phyloP scores from a whole-genome alignment of 2,888 invertebrate genomes.

The Ypsolopha sequella region DNA sequence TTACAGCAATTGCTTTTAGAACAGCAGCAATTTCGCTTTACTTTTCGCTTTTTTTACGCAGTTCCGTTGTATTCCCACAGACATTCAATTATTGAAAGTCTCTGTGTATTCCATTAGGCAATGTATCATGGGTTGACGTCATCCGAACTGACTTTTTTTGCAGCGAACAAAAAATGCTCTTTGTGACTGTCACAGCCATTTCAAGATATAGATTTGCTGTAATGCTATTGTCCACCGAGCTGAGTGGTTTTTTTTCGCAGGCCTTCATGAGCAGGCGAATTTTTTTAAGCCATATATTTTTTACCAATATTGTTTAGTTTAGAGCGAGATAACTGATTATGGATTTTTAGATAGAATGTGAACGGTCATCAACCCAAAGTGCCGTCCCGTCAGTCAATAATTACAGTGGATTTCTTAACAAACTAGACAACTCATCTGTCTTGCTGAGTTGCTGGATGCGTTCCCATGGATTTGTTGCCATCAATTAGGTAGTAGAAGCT shows the following conservation, averaged over 20 bases:
- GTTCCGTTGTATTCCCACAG: too few species aligned
- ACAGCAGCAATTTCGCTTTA: too few species aligned
- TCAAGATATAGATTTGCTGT: slow-evolving; percentile 16
- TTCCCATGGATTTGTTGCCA: neutral
- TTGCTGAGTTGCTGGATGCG: slow-evolving; percentile 12
- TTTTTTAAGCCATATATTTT: slow-evolving; percentile 32
- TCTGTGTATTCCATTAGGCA: neutral
- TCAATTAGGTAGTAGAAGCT: neutral
- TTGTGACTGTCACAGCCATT: neutral
- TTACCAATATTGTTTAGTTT: slow-evolving; percentile 55
- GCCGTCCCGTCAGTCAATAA: slow-evolving; percentile 11
- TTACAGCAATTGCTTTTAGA: too few species aligned
- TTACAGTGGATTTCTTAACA: slow-evolving; percentile 31
- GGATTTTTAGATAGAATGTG: slow-evolving; percentile 27
- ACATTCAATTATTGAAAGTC: too few species aligned
- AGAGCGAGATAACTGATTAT: slow-evolving; percentile 57
- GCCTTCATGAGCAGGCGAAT: slow-evolving; percentile 53
- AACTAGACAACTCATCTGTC: slow-evolving; percentile 36
- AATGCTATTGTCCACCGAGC: slow-evolving; percentile 43
- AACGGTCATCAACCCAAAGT: slow-evolving; percentile 49
- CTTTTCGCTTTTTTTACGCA: too few species aligned
- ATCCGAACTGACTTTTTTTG: neutral
- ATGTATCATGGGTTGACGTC: neutral
- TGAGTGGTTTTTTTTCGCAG: slow-evolving; percentile 22
- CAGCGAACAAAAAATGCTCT: neutral